Conservation (phyloP, 2,113 vertebrate species). For the Anser brachyrhynchus region DNA sequence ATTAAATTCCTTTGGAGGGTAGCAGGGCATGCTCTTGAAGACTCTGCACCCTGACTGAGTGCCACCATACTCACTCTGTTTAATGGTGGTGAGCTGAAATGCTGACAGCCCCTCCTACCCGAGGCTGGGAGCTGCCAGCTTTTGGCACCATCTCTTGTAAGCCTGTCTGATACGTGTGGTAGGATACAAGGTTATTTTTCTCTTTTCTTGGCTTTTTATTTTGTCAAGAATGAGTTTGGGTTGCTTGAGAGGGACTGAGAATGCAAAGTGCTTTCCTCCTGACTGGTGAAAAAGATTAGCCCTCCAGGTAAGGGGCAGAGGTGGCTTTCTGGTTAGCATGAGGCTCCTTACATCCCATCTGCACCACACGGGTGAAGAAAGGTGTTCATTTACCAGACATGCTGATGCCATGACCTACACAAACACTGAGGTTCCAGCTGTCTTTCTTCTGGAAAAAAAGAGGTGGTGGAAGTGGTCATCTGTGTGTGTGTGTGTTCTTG, state of each 20-base stretch:
- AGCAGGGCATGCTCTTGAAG: constrained; percentile 14
- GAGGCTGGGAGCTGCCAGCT: not conserved
- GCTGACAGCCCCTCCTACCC: not conserved
- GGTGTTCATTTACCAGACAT: not conserved
- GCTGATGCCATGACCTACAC: not conserved
- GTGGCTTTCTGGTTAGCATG: not conserved
- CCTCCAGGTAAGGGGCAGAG: not conserved
- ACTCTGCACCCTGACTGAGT: not conserved
- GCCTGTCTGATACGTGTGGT: not conserved
- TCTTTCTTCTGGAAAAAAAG: not conserved
- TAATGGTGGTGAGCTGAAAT: not conserved
- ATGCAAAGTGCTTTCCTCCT: not conserved
- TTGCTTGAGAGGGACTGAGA: not conserved
- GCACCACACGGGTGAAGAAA: not conserved
- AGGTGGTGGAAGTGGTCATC: not conserved
- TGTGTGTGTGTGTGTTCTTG: not conserved
- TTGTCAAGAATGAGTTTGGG: not conserved
- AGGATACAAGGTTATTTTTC: not conserved
- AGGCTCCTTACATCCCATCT: not conserved
- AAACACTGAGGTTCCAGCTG: not conserved
- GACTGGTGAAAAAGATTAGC: not conserved
- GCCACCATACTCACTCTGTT: not conserved
- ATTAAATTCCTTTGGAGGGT: constrained; percentile 21
- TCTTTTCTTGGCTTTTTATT: constrained; percentile 7
- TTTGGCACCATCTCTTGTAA: not conserved